Base-by-base conservation (phyloP, 2,797 vertebrate genomes). In the Liparis tanakae region DNA sequence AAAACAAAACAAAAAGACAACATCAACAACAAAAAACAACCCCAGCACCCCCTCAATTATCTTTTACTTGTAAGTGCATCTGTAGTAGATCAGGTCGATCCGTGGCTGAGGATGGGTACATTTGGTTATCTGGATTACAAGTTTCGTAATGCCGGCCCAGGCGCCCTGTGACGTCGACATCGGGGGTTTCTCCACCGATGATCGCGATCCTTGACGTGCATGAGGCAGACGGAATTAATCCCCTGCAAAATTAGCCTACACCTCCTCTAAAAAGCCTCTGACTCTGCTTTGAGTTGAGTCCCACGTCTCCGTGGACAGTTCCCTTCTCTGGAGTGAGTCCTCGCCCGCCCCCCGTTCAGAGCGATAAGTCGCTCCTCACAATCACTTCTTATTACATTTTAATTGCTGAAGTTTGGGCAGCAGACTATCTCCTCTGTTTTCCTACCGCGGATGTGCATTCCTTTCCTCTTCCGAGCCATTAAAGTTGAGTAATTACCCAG, bases 401-500 rank as follows among this genome's bases (percentile, higher is more conserved):
- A 86, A 85, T 87, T 83, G 80, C 77, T 44, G 51, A 54, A 75
- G 74, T 85, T 80, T 82, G 62, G 70, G 82, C 81, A 87, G 79
- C 59, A 65, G 84, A 89, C 54, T 81, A 75, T 91, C 86, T 90
- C 77, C 55, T 76, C 61, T 58, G 83, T 87, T 61, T 89, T 91
- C 89, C 25, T 4, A 80, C 88, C 84, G 58, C 74, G 79, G 74
- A 86, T 91, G 87, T 82, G 85, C 88, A 86, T 90, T 88, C 90
- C 90, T 94, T 88, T 85, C 89, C 92, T 6, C 93, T 30, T 92
- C 93, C 92, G 92, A 94, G 93, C 94, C 93, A 94, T 95, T 96
- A 94, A 95, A 94, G 88, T 79, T 70, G 87, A 90, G 92, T 95
- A 96, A 96, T 96, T 96, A 95, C 86, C 90, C 92, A 94, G 89